A percentile compares a stretch with the other conserved stretches of the same genome.
phyloP scores from a whole-genome alignment of 1,140 invertebrate genomes.

The Danaus plexippus region DNA sequence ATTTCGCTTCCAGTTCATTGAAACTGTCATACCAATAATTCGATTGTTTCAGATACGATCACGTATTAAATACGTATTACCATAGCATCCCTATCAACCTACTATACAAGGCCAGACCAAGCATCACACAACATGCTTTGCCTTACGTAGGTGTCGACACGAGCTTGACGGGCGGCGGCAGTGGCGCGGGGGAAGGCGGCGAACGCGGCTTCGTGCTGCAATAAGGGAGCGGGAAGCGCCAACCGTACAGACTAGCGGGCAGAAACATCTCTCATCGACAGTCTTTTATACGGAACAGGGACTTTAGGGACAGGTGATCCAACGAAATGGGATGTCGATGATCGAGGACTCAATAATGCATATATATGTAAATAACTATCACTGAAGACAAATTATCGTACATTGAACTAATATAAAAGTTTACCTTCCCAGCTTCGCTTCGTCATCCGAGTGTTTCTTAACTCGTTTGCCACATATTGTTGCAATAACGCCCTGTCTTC shows the following conservation, averaged over 20 bases:
- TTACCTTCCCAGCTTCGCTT: constrained; percentile 86
- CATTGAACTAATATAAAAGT: no score
- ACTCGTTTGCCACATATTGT: constrained; percentile 77
- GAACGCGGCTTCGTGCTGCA: constrained; percentile 84
- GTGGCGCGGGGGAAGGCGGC: constrained; percentile 82
- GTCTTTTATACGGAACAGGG: constrained; percentile 30
- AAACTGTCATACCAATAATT: no score
- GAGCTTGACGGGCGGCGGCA: constrained; percentile 82
- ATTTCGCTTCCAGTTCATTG: no score
- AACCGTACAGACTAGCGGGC: constrained; percentile 90
- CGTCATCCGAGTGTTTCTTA: constrained; percentile 82
- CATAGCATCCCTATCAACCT: no score
- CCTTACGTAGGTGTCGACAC: constrained; percentile 77
- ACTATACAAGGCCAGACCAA: no score
- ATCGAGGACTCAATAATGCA: constrained; percentile 6
- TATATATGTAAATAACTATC: no score
- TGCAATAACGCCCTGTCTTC: constrained; percentile 79
- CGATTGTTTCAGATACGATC: no score
- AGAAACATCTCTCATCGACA: constrained; percentile 71
- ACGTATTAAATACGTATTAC: no score
- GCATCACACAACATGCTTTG: constrained; percentile 12
- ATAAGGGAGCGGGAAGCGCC: constrained; percentile 93
- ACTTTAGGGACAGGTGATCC: constrained; percentile 22
- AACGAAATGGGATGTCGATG: constrained; percentile 39
- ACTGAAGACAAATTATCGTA: no score